Base-by-base conservation (phyloP, 2,113 vertebrate species). In the Eira barbara region DNA sequence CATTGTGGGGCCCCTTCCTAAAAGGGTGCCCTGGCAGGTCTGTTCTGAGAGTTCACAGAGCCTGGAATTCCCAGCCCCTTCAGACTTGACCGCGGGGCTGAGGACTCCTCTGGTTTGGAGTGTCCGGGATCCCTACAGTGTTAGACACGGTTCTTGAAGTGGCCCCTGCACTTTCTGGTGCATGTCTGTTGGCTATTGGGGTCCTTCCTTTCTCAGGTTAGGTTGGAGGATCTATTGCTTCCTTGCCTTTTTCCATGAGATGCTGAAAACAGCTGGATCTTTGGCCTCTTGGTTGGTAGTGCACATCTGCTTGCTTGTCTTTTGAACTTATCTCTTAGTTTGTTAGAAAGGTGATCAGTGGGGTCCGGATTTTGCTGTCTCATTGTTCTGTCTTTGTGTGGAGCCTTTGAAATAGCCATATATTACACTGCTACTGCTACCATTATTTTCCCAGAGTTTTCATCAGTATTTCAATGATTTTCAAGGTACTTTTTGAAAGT, bases 311-410 rank as follows among this genome's bases (percentile, higher is more conserved):
- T 65, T 89, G 36, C 27, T 74, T 89, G 36, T 92, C 42, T 61
- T 89, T 84, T 89, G 61, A 52, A 29, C 42, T 52, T 80, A 45
- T n/a, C 36, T n/a, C n/a, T n/a, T 39, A 34, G 23, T 89, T 95
- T 82, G 36, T 67, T 73, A 25, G 71, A 34, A 84, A 57, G 84
- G 27, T 78, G 92, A 47, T 17, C 29, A n/a, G 1, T 27, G n/a
- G 31, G 23, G 49, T 88, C 83, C 55, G 42, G 27, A 42, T 69
- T 69, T 83, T 93, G 17, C 25, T 11, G 1, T 92, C 25, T 87
- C 76, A 20, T 89, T 25, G 23, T 88, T 78, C 69, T 78, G 17
- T 92, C 78, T 84, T 71, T 27, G 7, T 57, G 5, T 65, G 21
- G 47, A 55, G 34, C 7, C 80, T 93, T 25, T 73, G 45, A 74